Evolutionary conservation across 2,113 vertebrate genomes (phyloP).

Genomic region (Lamprologus speciosus): DNA sequence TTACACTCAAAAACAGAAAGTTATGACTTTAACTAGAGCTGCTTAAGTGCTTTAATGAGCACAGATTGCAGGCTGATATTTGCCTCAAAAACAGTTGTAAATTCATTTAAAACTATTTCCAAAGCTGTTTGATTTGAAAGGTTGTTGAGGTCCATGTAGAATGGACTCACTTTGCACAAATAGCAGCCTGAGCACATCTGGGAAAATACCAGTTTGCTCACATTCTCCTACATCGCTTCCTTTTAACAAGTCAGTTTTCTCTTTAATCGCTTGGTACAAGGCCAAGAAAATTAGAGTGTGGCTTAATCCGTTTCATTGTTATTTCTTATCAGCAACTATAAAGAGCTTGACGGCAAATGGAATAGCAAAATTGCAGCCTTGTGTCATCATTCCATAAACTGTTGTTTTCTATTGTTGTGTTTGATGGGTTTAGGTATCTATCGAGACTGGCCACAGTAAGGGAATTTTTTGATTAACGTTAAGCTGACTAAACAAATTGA

Average conservation of each 20-base stretch:
- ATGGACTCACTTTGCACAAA: not conserved
- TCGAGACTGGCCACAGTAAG: not conserved
- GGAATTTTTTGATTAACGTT: not conserved
- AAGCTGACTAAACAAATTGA: not conserved
- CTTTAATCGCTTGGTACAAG: not conserved
- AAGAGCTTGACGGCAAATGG: not conserved
- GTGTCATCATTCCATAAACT: not conserved
- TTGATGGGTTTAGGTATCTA: not conserved
- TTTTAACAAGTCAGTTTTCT: not conserved
- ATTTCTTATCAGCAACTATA: not conserved
- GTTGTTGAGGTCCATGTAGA: not conserved
- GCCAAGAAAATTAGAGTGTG: not conserved
- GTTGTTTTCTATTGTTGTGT: not conserved
- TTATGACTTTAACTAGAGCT: not conserved
- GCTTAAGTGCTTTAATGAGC: not conserved
- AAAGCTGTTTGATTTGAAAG: not conserved
- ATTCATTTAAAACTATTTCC: not conserved
- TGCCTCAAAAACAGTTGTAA: not conserved
- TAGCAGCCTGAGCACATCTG: not conserved
- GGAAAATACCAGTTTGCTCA: not conserved
- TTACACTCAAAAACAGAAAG: not conserved
- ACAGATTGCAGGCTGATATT: not conserved
- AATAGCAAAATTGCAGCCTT: not conserved
- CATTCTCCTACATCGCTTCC: not conserved
- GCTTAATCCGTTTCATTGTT: not conserved